phyloP scores from a whole-genome alignment of 2,797 vertebrate genomes.

The Orestias chungarensis region DNA sequence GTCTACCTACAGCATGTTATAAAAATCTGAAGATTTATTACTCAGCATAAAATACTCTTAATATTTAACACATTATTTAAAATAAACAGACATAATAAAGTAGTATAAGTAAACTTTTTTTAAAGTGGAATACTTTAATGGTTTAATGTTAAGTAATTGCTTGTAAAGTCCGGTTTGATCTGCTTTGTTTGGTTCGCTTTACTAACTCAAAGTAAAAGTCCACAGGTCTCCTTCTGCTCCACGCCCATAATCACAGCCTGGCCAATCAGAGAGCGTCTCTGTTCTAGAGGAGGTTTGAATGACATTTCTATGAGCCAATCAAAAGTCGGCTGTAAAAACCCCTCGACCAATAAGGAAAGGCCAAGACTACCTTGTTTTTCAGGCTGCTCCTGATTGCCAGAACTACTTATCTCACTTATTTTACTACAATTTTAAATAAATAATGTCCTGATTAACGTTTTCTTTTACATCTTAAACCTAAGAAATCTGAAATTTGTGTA shows the following conservation, averaged over 20 bases:
- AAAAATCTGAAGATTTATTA: too few species aligned
- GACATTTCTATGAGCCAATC: constrained; percentile 55
- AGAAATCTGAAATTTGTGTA: background rate
- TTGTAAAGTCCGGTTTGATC: background rate
- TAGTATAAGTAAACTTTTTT: too few species aligned
- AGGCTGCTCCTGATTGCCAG: constrained; percentile 5
- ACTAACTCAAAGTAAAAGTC: constrained; percentile 10
- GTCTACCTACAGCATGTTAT: too few species aligned
- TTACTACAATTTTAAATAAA: background rate
- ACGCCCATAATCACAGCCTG: constrained; percentile 20
- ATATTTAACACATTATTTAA: too few species aligned
- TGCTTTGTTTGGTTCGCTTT: rapidly evolving
- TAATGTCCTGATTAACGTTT: background rate
- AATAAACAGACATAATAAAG: too few species aligned
- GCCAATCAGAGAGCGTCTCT: constrained; percentile 49
- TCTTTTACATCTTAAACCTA: background rate
- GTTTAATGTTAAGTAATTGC: constrained; percentile 26
- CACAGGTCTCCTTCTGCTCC: constrained; percentile 24
- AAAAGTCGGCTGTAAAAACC: background rate
- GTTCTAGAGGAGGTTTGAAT: background rate
- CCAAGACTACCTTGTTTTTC: constrained; percentile 72
- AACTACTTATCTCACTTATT: background rate
- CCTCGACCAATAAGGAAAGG: constrained; percentile 63
- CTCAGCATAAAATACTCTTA: too few species aligned
- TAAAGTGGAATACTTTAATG: too few species aligned